Conservation (phyloP, 30 jellyfish, hydroid and myxozoan species). For the Pelagia noctiluca region DNA sequence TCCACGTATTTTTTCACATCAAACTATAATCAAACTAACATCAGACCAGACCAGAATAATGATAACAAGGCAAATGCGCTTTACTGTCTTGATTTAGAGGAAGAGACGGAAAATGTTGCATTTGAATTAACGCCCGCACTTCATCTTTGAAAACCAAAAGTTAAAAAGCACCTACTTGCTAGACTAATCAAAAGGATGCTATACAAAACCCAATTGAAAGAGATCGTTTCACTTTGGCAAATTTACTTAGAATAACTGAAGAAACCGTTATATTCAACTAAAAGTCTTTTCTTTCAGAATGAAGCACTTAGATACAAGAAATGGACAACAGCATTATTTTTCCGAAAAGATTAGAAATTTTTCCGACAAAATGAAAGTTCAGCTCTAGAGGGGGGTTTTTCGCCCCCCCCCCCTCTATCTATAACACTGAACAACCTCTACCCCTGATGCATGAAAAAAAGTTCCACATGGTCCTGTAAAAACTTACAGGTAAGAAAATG, state of each 20-base stretch:
- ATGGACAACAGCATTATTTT: not conserved
- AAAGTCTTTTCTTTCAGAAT: not conserved
- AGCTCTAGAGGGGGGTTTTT: no score
- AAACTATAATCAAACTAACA: no score
- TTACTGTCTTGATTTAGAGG: not conserved
- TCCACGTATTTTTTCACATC: no score
- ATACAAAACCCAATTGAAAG: not conserved
- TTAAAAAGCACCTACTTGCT: not conserved
- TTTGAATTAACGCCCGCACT: not conserved
- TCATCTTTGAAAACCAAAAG: not conserved
- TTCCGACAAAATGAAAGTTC: no score
- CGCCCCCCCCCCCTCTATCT: no score
- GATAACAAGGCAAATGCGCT: not conserved
- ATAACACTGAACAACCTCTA: not conserved
- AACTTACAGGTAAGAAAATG: constrained; percentile 11
- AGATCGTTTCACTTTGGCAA: not conserved
- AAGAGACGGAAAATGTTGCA: not conserved
- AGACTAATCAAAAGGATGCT: not conserved
- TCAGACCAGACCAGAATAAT: not conserved
- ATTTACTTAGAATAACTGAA: not conserved
- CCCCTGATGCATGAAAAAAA: not conserved
- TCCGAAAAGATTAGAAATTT: no score
- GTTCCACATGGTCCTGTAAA: constrained; percentile 14
- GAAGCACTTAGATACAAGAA: not conserved
- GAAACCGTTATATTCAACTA: not conserved